Evolutionary conservation across 2,797 vertebrate genomes (phyloP), one percentile per base, ranked within the genome.

Genomic region (Eutrigla gurnardus): DNA sequence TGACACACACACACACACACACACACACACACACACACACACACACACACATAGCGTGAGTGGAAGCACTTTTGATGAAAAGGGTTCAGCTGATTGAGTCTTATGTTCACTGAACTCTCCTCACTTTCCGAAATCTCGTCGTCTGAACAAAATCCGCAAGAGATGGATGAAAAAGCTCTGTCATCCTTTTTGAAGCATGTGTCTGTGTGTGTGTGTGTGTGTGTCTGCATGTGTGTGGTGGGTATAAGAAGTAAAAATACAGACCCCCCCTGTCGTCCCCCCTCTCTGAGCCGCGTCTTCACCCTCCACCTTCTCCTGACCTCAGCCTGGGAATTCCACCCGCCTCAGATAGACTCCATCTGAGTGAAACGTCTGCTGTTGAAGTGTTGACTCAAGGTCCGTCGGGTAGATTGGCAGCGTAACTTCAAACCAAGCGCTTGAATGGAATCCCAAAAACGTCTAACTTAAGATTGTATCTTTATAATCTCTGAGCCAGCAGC

Each of bases 151-250:
- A 73, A 78, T 39, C 61, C 49, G 6, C 78, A 36, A 42, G 69
- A 82, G 69, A 73, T 57, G 65, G 83, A 77, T 79, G 79, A 79
- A 81, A 80, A 63, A 67, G 45, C 36, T 4, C 57, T 60, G 52
- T 69, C 67, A 67, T 50, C 54, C 39, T 71, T 12, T 70, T 65
- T 75, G 58, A 77, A 60, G 62, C 49, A 49, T 68, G 62, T 55
- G 25, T 55, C 49, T 54, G 33, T 62, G 52, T 37, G 52, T 58
- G 46, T 46, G 39, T 55, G 58, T 15, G 43, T 7, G 40, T 25
- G 55, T 32, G 62, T 25, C 25, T 25, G 25, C 25, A 58, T 50
- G 71, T 45, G 71, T 45, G 4, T 45, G 54, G 50, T 55, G 39
- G 46, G n/a, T 18, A 63, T 36, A 46, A 43, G 15, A 37, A 52